These are phyloP conservation scores for Fringilla coelebs DNA, from an alignment of 2,797 vertebrate genomes.

Conservation along the genomic window DNA sequence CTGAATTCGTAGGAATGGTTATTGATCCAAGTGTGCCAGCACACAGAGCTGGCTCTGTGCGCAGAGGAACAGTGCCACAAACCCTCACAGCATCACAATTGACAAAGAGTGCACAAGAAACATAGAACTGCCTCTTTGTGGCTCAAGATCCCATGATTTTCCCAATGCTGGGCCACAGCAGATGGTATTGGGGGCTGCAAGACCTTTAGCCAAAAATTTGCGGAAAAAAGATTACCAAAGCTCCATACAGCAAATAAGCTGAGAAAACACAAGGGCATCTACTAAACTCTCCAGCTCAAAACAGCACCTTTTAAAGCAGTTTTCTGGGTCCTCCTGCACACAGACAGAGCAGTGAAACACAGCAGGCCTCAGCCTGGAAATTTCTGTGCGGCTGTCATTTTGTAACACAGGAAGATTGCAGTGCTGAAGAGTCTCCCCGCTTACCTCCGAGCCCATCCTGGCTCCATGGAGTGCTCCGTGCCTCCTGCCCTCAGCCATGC, in stretches of 20 bases:
- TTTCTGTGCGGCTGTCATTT: not conserved
- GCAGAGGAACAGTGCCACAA: not conserved
- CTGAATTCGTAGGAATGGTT: not conserved
- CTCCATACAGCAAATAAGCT: not conserved
- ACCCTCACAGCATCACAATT: not conserved
- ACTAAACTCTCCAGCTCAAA: not conserved
- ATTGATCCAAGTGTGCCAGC: not conserved
- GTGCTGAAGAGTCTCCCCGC: not conserved
- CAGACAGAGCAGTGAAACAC: not conserved
- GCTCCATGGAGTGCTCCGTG: slow-evolving; percentile 81
- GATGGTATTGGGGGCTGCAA: fast-evolving
- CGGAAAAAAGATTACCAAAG: not conserved
- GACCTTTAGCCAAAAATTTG: not conserved
- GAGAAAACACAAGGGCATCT: not conserved
- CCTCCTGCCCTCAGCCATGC: slow-evolving; percentile 79
- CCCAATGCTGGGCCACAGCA: not conserved
- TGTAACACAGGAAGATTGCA: fast-evolving
- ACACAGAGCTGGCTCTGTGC: not conserved
- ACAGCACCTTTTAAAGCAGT: not conserved
- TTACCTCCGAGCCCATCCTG: slow-evolving; percentile 83
- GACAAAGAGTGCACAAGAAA: not conserved
- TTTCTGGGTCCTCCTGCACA: not conserved
- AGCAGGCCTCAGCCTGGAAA: not conserved
- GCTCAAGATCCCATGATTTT: not conserved
- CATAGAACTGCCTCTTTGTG: not conserved